A percentile compares a stretch with the other conserved stretches of the same genome.
These are phyloP conservation scores for Brachionus rubens DNA, from an alignment of 1,140 invertebrate genomes.

Conservation along the genomic window DNA sequence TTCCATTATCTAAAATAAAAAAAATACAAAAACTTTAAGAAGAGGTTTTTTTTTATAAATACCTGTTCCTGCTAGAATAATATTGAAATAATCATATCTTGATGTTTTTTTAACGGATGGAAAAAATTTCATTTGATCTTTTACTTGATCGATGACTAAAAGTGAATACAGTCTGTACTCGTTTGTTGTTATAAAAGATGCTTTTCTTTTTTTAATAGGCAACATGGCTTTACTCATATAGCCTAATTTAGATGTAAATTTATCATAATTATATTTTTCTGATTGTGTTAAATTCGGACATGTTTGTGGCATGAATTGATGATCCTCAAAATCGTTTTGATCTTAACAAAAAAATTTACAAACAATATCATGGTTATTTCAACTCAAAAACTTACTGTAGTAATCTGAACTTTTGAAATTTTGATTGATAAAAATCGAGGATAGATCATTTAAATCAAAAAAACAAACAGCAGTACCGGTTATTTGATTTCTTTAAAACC, in stretches of 20 bases:
- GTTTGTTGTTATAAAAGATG: constrained; percentile 33
- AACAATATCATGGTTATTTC: neutral
- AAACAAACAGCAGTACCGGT: constrained; percentile 42
- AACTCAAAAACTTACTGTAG: neutral
- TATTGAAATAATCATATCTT: neutral
- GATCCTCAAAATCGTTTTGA: neutral
- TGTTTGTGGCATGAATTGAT: constrained; percentile 12
- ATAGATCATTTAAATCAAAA: constrained; percentile 14
- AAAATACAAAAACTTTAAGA: neutral
- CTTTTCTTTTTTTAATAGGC: constrained; percentile 4
- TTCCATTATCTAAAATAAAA: constrained; percentile 15
- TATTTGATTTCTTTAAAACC: constrained; percentile 25
- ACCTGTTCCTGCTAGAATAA: constrained; percentile 27
- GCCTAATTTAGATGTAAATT: constrained; percentile 27
- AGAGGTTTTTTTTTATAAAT: neutral
- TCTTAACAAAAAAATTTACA: too few species aligned
- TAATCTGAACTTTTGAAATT: constrained; percentile 11
- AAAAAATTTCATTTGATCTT: neutral
- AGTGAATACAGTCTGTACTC: neutral
- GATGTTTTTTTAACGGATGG: neutral
- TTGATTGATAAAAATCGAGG: constrained; percentile 3
- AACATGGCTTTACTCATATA: constrained; percentile 33
- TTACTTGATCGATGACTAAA: neutral
- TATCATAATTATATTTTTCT: neutral
- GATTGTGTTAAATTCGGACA: constrained; percentile 28